phyloP scores from a whole-genome alignment of 2,797 vertebrate genomes.

The Remorina albescens region DNA sequence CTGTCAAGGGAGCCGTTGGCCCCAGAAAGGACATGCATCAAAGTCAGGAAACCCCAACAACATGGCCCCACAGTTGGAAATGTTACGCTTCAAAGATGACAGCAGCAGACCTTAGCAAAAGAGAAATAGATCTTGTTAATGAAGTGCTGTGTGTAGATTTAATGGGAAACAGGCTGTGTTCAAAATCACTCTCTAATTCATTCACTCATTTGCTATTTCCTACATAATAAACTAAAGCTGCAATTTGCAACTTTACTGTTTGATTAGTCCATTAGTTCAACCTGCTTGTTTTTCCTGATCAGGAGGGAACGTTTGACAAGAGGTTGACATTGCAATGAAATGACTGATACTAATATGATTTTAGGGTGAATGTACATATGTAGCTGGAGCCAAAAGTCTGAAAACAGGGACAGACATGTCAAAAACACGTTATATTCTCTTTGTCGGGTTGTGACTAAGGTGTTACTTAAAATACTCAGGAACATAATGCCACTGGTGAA shows the following conservation, averaged over 20 bases:
- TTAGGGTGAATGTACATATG: not conserved
- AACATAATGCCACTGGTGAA: not conserved
- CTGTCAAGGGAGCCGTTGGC: slow-evolving; percentile 52
- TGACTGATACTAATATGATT: not conserved
- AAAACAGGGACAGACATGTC: too few relatives aligned
- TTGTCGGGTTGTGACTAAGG: not conserved
- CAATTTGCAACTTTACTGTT: not conserved
- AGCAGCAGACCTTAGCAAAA: slow-evolving; percentile 54
- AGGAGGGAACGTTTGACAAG: not conserved
- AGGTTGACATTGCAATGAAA: not conserved
- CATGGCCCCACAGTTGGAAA: slow-evolving; percentile 51
- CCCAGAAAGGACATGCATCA: slow-evolving; percentile 60
- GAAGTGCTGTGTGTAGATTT: slow-evolving; percentile 26
- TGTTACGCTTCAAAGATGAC: slow-evolving; percentile 61
- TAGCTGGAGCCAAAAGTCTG: not conserved
- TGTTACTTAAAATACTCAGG: not conserved
- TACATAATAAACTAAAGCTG: not conserved
- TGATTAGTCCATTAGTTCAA: not conserved
- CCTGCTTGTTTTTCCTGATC: not conserved
- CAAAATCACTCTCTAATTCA: not conserved
- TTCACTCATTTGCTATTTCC: not conserved
- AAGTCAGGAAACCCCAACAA: slow-evolving; percentile 64
- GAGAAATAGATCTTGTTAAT: slow-evolving; percentile 53
- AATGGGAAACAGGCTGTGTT: slow-evolving; percentile 60
- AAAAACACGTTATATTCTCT: too few relatives aligned